A percentile compares a stretch with the other conserved stretches of the same genome.
Evolutionary conservation across 2,888 invertebrate genomes (phyloP).

Genomic region (Cosmia trapezina): DNA sequence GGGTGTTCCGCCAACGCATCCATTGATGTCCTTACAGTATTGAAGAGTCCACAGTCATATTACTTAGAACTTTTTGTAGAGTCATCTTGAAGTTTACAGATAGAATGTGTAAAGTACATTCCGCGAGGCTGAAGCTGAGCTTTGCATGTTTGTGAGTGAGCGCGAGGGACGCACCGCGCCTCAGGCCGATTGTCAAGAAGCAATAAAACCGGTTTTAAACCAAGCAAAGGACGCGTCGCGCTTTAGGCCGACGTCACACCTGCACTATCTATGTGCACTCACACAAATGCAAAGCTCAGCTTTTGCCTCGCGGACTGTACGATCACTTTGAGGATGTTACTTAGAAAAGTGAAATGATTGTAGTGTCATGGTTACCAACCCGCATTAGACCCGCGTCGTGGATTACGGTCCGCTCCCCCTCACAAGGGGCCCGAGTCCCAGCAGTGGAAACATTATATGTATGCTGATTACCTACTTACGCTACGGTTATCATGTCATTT

Average conservation of each 20-base stretch:
- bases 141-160: no score
- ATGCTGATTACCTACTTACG: neutral
- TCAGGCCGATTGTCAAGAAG: no score
- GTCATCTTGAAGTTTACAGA: constrained; percentile 39
- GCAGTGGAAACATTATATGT: neutral
- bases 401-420: neutral
- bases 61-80: constrained; percentile 36
- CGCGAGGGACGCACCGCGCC: no score
- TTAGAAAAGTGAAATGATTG: constrained; percentile 31
- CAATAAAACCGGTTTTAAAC: no score
- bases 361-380: constrained; percentile 26
- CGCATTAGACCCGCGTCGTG: neutral
- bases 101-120: constrained; percentile 36
- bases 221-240: no score
- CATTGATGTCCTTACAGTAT: constrained; percentile 44
- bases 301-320: no score
- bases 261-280: no score
- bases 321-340: constrained; percentile 7
- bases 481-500: neutral
- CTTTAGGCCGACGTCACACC: no score
- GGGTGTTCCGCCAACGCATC: constrained; percentile 47
- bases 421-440: neutral
- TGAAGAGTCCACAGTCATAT: constrained; percentile 23
- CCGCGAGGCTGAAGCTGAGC: no score
- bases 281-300: no score